Evolutionary conservation across 2,888 invertebrate species (phyloP).

Genomic region (Anorthoa munda): DNA sequence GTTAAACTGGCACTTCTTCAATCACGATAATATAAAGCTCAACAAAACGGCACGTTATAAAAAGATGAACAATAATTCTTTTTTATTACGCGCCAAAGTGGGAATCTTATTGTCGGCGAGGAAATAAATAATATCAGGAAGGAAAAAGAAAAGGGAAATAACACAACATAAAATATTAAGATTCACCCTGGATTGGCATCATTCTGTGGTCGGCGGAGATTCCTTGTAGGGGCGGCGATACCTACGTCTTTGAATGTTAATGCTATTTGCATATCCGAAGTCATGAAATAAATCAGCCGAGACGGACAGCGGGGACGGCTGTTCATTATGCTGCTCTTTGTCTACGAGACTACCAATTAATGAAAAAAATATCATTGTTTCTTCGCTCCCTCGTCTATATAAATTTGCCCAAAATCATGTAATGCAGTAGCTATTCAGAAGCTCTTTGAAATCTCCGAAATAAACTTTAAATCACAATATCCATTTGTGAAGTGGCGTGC

Average conservation of each 20-base stretch:
- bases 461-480: conserved; percentile 83
- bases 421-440: conserved; percentile 39
- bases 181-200: conserved; percentile 90
- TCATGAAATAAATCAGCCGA: conserved; percentile 91
- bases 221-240: conserved; percentile 85
- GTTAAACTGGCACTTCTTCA: conserved; percentile 81
- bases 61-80: conserved; percentile 91
- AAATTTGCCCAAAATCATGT: conserved; percentile 41
- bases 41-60: conserved; percentile 88
- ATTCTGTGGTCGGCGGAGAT: conserved; percentile 88
- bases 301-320: conserved; percentile 89
- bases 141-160: conserved; percentile 90
- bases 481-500: conserved; percentile 79
- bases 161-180: conserved; percentile 91
- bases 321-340: conserved; percentile 87
- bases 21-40: conserved; percentile 86
- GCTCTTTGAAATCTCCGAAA: conserved; percentile 75
- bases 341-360: conserved; percentile 87
- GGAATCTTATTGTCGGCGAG: conserved; percentile 90
- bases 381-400: conserved; percentile 48
- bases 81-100: conserved; percentile 91
- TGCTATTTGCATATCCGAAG: conserved; percentile 91
- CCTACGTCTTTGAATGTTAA: conserved; percentile 90
- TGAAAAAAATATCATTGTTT: conserved; percentile 76
- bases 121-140: conserved; percentile 90